Evolutionary conservation across 2,113 vertebrate genomes (phyloP).

Genomic region (Meleagris gallopavo): DNA sequence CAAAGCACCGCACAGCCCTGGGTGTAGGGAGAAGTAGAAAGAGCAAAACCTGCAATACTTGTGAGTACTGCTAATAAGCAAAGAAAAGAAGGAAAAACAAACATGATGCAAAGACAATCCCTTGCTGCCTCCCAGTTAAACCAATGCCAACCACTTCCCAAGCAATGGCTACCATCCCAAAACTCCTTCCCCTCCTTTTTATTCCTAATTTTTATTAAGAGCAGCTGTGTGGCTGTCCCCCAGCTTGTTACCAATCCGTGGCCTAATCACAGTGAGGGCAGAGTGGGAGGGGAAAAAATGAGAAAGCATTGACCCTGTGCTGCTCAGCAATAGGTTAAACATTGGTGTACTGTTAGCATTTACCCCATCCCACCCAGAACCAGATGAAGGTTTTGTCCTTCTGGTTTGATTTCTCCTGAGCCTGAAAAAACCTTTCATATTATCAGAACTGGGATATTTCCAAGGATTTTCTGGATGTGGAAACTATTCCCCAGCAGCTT

Average conservation of each 20-base stretch:
- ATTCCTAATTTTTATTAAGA: neutral
- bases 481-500: neutral
- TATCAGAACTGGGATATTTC: fast-evolving
- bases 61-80: neutral
- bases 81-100: neutral
- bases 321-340: too few species aligned
- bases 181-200: fast-evolving
- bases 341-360: fast-evolving
- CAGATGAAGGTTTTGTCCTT: neutral
- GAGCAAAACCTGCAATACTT: neutral
- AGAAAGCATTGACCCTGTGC: neutral
- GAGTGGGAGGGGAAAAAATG: neutral
- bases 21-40: neutral
- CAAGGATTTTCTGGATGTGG: neutral
- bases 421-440: neutral
- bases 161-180: neutral
- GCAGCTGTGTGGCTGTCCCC: neutral
- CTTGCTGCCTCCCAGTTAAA: neutral
- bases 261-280: neutral
- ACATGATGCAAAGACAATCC: neutral
- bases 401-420: neutral
- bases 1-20: fast-evolving
- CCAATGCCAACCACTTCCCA: fast-evolving
- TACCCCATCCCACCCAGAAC: neutral
- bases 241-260: neutral